A percentile compares a stretch with the other conserved stretches of the same genome.
Conservation (phyloP, 2,888 invertebrate genomes). For the Taenaris catops region DNA sequence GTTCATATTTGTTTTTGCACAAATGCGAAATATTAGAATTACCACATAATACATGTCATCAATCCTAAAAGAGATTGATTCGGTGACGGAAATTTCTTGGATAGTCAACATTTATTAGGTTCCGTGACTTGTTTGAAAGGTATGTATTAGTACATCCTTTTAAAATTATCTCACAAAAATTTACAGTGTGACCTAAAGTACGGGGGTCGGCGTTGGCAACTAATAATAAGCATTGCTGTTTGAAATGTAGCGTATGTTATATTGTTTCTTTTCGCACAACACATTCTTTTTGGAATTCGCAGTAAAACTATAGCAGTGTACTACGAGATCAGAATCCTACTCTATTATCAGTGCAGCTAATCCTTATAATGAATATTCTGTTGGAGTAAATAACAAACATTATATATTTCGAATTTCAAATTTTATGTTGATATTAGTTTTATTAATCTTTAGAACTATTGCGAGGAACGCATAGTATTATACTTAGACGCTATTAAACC, state of each 20-base stretch:
- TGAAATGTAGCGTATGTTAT: conserved; percentile 29
- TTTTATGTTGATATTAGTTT: no score
- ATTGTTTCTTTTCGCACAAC: conserved; percentile 29
- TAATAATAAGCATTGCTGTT: conserved; percentile 26
- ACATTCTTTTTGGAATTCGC: conserved; percentile 29
- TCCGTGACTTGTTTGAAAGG: conserved; percentile 58
- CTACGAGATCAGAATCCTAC: no score
- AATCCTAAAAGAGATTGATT: no score
- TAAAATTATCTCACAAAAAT: conserved; percentile 51
- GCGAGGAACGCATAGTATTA: conserved; percentile 7
- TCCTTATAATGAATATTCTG: no score
- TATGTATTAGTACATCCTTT: conserved; percentile 48
- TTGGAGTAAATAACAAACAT: no score
- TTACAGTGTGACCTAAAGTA: conserved; percentile 52
- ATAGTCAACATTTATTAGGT: conserved; percentile 57
- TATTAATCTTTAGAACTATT: conserved; percentile 3
- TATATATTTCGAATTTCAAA: no score
- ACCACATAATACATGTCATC: no score
- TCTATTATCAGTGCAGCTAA: no score
- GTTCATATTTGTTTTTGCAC: no score
- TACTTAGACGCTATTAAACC: conserved; percentile 33
- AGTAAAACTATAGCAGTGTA: conserved; percentile 21
- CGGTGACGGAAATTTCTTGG: no score
- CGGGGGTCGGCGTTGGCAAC: conserved; percentile 36
- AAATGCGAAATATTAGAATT: no score